Conservation (phyloP, 2,888 invertebrate species). For the Tachina lurida region DNA sequence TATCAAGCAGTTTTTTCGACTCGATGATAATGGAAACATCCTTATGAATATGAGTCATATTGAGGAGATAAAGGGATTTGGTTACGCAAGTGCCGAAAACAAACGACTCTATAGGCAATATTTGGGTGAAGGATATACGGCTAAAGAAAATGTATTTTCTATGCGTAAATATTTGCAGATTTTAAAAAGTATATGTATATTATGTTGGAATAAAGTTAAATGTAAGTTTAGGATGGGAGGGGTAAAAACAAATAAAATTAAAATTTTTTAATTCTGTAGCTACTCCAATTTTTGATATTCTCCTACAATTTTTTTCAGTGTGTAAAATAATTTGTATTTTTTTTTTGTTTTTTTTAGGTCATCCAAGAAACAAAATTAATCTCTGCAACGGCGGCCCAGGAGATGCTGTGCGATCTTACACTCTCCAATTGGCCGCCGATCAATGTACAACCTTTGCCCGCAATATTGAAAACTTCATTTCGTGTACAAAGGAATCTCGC, state of each 20-base stretch:
- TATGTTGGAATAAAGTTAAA: slow-evolving; percentile 76
- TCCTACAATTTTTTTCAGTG: not conserved
- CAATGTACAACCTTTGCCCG: slow-evolving; percentile 95
- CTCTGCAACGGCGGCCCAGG: slow-evolving; percentile 85
- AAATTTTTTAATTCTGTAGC: not conserved
- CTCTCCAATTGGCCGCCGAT: slow-evolving; percentile 91
- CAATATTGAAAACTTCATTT: slow-evolving; percentile 96
- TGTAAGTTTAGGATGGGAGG: slow-evolving; percentile 77
- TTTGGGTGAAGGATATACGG: slow-evolving; percentile 75
- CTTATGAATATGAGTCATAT: slow-evolving; percentile 80
- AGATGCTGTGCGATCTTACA: slow-evolving; percentile 89
- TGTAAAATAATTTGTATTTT: not conserved
- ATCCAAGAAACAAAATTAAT: slow-evolving; percentile 85
- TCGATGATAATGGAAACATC: slow-evolving; percentile 82
- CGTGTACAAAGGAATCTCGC: slow-evolving; percentile 94
- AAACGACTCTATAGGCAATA: slow-evolving; percentile 77
- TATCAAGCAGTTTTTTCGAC: slow-evolving; percentile 82
- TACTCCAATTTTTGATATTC: not conserved
- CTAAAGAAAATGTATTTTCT: slow-evolving; percentile 76
- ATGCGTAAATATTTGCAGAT: slow-evolving; percentile 71
- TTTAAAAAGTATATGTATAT: slow-evolving; percentile 75
- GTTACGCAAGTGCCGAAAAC: slow-evolving; percentile 74
- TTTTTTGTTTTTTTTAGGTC: slow-evolving; percentile 85
- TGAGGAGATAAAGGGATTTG: slow-evolving; percentile 78
- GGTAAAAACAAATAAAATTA: not conserved